Percentiles rank a stretch among this genome's conserved stretches.
These are phyloP conservation scores for Threskiornis aethiopicus DNA, from an alignment of 2,797 vertebrate genomes.

Conservation along the genomic window DNA sequence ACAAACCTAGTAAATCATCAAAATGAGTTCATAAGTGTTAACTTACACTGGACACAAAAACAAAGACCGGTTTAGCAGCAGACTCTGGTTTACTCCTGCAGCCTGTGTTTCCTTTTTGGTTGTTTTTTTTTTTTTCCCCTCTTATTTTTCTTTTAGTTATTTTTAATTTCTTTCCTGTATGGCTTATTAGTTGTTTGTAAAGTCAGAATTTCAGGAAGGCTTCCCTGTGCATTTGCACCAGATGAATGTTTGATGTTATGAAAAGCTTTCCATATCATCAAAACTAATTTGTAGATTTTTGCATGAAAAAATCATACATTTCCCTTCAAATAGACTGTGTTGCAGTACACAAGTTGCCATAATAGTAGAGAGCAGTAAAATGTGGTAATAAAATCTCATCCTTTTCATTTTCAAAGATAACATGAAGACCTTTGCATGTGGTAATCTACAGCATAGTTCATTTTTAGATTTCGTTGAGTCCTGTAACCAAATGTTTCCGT, in stretches of 20 bases:
- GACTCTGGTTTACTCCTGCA: constrained; percentile 90
- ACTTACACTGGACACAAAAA: constrained; percentile 93
- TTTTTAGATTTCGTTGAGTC: constrained; percentile 96
- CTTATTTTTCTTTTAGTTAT: constrained; percentile 65
- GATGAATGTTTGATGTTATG: constrained; percentile 90
- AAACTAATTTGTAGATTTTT: constrained; percentile 84
- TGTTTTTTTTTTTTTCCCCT: neutral
- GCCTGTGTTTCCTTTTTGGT: constrained; percentile 83
- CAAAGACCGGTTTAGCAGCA: constrained; percentile 86
- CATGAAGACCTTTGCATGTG: constrained; percentile 95
- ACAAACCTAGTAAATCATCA: constrained; percentile 84
- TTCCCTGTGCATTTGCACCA: constrained; percentile 88
- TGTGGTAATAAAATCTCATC: constrained; percentile 82
- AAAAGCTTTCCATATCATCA: constrained; percentile 90
- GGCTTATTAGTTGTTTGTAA: constrained; percentile 92
- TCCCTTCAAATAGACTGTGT: constrained; percentile 84
- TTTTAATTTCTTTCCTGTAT: constrained; percentile 81
- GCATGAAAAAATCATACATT: constrained; percentile 79
- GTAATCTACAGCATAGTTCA: constrained; percentile 92
- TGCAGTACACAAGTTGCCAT: constrained; percentile 88
- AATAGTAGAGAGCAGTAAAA: constrained; percentile 83
- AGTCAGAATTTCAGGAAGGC: constrained; percentile 87
- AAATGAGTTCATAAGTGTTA: constrained; percentile 84
- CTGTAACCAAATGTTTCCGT: constrained; percentile 93
- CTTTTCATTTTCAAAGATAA: constrained; percentile 87